Evolutionary conservation across 2,797 vertebrate genomes (phyloP), one percentile per base, ranked within the genome.

Genomic region (Cynodonichthys magdalenae): DNA sequence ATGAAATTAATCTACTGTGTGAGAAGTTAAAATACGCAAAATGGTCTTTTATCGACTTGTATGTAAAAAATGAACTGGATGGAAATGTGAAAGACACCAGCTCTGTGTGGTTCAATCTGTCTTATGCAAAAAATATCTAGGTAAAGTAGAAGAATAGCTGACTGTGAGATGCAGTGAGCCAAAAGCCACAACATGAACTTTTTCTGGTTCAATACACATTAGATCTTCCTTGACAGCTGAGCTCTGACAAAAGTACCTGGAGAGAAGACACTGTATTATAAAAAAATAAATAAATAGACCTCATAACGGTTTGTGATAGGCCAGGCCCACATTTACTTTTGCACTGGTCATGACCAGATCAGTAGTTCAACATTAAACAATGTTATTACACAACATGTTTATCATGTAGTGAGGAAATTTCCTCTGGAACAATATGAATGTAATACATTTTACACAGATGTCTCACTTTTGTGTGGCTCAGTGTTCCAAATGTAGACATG

Each of bases 81-180:
- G 24, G 59, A 65, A 66, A 74, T 45, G 55, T 52, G 29, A n/a
- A 6, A 61, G 42, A 46, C 15, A 15, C 15, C 17, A 31, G 53
- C 15, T 54, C 45, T 67, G 63, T 75, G 71, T 77, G 45, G 5
- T 71, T 69, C 60, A 72, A 72, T 64, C 50, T 45, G 51, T 55
- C 58, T 57, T 29, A 79, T 77, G 63, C 65, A 67, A 76, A 78
- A 36, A 15, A 70, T 47, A 63, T 28, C 19, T 50, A 28, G 11
- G 41, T 15, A 17, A 71, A 59, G 59, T 49, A 59, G 52, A 28
- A 59, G 42, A 51, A 52, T 15, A 19, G 53, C 45, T 44, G 48
- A 74, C 20, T 72, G 29, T 15, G 56, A 12, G 19, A 60, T 11
- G 36, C 28, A 24, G 20, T 39, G n/a, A 36, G 63, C 29, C 50